These are phyloP conservation scores for Strix aluco DNA, from an alignment of 2,113 vertebrate species.

Conservation along the genomic window DNA sequence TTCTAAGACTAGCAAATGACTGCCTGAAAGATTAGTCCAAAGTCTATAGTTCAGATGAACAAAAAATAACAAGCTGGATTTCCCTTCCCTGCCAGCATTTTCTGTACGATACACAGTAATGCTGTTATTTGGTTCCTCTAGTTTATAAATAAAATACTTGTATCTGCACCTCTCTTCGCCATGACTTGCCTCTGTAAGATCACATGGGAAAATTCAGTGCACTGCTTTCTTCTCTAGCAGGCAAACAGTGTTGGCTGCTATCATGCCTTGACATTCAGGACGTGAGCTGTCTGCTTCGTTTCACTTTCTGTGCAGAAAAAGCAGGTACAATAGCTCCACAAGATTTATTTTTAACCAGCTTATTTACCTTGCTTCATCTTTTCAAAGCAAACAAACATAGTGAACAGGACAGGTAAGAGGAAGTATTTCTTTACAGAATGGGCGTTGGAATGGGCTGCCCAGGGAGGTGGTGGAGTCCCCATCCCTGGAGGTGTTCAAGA, in stretches of 20 bases:
- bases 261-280: not conserved
- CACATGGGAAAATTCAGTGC: not conserved
- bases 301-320: not conserved
- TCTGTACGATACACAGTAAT: not conserved
- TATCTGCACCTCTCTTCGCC: not conserved
- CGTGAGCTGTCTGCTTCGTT: not conserved
- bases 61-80: not conserved
- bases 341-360: conserved; percentile 16
- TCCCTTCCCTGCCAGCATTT: not conserved
- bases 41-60: not conserved
- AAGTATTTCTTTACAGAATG: no score
- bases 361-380: conserved; percentile 12
- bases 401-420: not conserved
- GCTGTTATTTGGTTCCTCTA: not conserved
- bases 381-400: conserved; percentile 5
- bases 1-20: not conserved
- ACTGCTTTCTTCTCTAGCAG: not conserved
- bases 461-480: no score
- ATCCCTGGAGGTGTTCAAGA: no score
- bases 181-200: not conserved
- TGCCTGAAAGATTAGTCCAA: not conserved
- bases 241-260: not conserved
- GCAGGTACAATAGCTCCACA: not conserved
- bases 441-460: no score
- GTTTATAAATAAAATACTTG: not conserved